These are phyloP conservation scores for Helicoverpa assulta DNA, from an alignment of 2,888 invertebrate genomes.

Conservation along the genomic window DNA sequence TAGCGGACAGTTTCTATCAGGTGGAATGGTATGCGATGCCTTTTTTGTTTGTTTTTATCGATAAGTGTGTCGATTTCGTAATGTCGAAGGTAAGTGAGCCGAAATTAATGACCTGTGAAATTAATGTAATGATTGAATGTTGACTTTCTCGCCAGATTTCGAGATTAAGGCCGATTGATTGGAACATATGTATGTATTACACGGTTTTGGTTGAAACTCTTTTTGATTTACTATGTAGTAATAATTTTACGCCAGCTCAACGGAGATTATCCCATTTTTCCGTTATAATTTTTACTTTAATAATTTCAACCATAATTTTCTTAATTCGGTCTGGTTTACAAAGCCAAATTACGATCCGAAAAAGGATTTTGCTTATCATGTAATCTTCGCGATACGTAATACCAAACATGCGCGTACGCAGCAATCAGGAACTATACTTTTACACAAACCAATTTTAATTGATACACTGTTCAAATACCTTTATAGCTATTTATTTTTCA, in stretches of 20 bases:
- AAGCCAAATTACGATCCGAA: neutral
- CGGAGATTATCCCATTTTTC: neutral
- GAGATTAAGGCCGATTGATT: slow-evolving; percentile 53
- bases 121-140: slow-evolving; percentile 47
- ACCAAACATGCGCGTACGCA: slow-evolving; percentile 22
- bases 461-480: neutral
- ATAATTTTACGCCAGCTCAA: slow-evolving; percentile 31
- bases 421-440: slow-evolving; percentile 19
- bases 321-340: too few species aligned
- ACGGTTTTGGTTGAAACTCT: slow-evolving; percentile 10
- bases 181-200: slow-evolving; percentile 30
- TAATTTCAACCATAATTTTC: neutral
- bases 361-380: slow-evolving; percentile 8
- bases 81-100: slow-evolving; percentile 38
- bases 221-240: slow-evolving; percentile 9
- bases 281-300: neutral
- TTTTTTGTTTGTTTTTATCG: slow-evolving; percentile 55
- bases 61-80: slow-evolving; percentile 56
- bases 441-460: slow-evolving; percentile 6
- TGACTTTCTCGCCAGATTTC: slow-evolving; percentile 25
- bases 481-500: too few species aligned
- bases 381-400: slow-evolving; percentile 44
- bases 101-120: slow-evolving; percentile 59
- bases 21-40: slow-evolving; percentile 21
- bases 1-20: slow-evolving; percentile 61